These are phyloP conservation scores for Nibea albiflora DNA, from an alignment of 2,113 vertebrate genomes.

Conservation along the genomic window DNA sequence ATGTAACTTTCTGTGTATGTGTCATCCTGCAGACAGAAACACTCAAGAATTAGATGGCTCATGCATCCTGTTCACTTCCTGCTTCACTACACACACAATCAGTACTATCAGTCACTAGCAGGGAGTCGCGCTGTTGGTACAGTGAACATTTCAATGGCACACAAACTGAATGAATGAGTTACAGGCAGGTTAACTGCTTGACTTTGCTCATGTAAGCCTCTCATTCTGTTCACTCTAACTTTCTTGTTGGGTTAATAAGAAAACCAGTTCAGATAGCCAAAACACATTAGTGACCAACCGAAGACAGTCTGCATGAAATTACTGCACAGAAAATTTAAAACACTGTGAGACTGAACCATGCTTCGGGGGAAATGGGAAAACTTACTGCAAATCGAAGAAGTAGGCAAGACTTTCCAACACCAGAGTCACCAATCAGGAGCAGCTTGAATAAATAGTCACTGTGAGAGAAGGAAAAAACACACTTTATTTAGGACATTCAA, in stretches of 20 bases:
- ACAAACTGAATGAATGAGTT: neutral
- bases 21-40: constrained; percentile 89
- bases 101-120: neutral
- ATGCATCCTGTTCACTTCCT: constrained; percentile 68
- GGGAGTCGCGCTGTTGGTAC: neutral
- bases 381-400: constrained; percentile 98
- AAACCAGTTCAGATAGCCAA: neutral
- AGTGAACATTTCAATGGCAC: neutral
- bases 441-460: constrained; percentile 99
- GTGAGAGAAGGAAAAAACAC: constrained; percentile 67
- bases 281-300: neutral
- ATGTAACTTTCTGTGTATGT: constrained; percentile 99
- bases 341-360: neutral
- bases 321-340: neutral
- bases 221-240: neutral
- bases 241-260: neutral
- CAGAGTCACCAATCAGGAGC: constrained; percentile 98
- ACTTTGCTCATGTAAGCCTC: neutral
- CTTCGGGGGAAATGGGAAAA: constrained; percentile 42
- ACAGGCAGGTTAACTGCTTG: neutral
- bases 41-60: constrained; percentile 39
- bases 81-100: constrained; percentile 5
- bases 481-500: neutral
- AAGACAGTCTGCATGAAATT: neutral
- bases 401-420: constrained; percentile 98